Base-by-base conservation (phyloP, 2,113 vertebrate species). In the Corythornis cristatus region DNA sequence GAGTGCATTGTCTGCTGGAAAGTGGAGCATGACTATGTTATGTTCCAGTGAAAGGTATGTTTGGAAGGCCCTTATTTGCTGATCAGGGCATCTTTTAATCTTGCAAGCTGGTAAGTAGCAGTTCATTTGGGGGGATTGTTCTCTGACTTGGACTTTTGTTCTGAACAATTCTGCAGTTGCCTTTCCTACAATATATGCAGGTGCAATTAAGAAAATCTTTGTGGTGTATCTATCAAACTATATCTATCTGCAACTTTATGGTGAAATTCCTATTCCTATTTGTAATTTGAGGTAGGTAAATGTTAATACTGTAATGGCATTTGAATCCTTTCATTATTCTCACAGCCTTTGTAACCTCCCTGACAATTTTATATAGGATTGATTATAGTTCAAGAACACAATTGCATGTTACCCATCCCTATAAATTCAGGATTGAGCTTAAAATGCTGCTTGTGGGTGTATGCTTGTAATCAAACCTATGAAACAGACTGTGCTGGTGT, bases 51-150 rank as follows among this genome's bases (percentile, higher is more conserved):
- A 54, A 35, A 60, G 70, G 75, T 85, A 60, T 65, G 70, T 86
- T 81, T 86, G 51, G 18, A 60, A 71, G 57, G 51, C 19, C 18
- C 9, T 15, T 54, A 29, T 81, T 66, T 82, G 58, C 53, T 26
- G 13, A 6, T 51, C 29, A 71, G 25, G 33, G 19, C 0, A 0
- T 15, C 48, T 71, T 86, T 66, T 2, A 1, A 1, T 54, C 58
- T 50, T 72, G 26, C 31, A 61, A n/a, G 45, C 50, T 71, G 60
- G 11, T 48, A 42, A 65, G 40, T 37, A 22, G 19, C 53, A 82
- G 17, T 54, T 71, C 18, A 8, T 26, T 12, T 20, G 17, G 25
- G 29, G 25, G 18, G 8, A 54, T 71, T 72, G 56, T 42, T 72
- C 61, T 42, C 48, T 68, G 56, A 31, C 1, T 18, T 65, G 33